phyloP scores from a whole-genome alignment of 1,140 invertebrate species.

The Drosophila athabasca region DNA sequence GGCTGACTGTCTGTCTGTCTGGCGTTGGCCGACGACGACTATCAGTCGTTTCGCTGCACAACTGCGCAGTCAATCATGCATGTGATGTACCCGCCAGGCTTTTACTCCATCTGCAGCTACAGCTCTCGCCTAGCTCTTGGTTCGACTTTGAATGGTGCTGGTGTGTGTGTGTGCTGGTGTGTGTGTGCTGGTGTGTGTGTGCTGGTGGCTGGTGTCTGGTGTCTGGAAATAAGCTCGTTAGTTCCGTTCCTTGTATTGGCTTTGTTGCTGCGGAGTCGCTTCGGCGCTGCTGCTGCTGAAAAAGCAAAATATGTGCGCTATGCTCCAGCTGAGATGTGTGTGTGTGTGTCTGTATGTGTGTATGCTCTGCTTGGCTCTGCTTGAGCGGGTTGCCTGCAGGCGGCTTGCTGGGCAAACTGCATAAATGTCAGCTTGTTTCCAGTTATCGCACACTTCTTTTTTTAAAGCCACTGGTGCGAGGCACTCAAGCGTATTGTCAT shows the following conservation, averaged over 20 bases:
- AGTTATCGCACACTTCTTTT: slow-evolving; percentile 73
- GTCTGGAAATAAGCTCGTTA: slow-evolving; percentile 81
- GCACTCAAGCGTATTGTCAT: slow-evolving; percentile 67
- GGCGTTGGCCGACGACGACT: slow-evolving; percentile 40
- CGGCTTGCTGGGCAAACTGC: slow-evolving; percentile 76
- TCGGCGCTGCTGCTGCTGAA: slow-evolving; percentile 38
- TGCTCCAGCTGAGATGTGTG: slow-evolving; percentile 41
- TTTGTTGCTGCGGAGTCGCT: slow-evolving; percentile 52
- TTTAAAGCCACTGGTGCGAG: slow-evolving; percentile 48
- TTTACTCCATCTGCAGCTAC: slow-evolving; percentile 9
- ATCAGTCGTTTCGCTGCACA: slow-evolving; percentile 61
- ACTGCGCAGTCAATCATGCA: slow-evolving; percentile 81
- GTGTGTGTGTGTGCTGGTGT: slow-evolving; percentile 1
- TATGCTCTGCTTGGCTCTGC: slow-evolving; percentile 52
- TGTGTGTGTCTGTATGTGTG: slow-evolving; percentile 12
- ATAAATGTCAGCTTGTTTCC: slow-evolving; percentile 82
- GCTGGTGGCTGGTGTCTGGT: slow-evolving; percentile 35
- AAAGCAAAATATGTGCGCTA: slow-evolving; percentile 60
- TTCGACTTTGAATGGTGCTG: slow-evolving; percentile 33
- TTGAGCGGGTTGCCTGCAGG: slow-evolving; percentile 71
- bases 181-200: not conserved
- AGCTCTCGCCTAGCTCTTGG: slow-evolving; percentile 12
- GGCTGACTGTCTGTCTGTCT: not conserved
- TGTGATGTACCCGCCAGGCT: slow-evolving; percentile 78
- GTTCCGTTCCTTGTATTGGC: slow-evolving; percentile 77